Conservation (phyloP, 2,797 vertebrate genomes). For the Anisognathus igniventris region DNA sequence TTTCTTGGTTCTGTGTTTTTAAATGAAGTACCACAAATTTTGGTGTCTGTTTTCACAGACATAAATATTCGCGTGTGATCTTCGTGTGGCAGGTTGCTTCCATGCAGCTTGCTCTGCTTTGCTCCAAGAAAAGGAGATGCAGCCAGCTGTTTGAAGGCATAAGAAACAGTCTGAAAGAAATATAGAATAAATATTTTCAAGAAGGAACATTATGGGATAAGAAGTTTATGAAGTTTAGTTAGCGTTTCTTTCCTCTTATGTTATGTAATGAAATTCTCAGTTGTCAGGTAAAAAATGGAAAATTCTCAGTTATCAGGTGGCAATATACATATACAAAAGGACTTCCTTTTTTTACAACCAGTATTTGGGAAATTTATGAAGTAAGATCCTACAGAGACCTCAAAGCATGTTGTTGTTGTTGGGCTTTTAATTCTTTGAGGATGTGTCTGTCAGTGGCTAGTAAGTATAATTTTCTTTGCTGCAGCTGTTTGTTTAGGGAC, state of each 20-base stretch:
- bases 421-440: neutral
- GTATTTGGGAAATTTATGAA: neutral
- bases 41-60: neutral
- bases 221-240: neutral
- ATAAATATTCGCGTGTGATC: accelerated
- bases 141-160: neutral
- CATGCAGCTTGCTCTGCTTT: neutral
- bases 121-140: neutral
- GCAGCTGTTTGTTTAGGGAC: neutral
- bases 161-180: neutral
- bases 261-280: neutral
- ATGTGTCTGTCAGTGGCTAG: neutral
- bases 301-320: neutral
- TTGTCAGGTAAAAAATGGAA: neutral
- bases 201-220: neutral
- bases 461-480: neutral
- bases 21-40: neutral
- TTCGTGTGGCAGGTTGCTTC: accelerated
- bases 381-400: neutral
- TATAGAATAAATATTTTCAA: neutral
- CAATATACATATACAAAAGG: neutral
- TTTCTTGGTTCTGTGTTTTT: neutral
- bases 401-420: neutral
- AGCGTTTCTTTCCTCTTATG: accelerated
- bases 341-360: neutral